Evolutionary conservation across 2,113 vertebrate genomes (phyloP), one percentile per base, ranked within the genome.

Genomic region (Aix galericulata): DNA sequence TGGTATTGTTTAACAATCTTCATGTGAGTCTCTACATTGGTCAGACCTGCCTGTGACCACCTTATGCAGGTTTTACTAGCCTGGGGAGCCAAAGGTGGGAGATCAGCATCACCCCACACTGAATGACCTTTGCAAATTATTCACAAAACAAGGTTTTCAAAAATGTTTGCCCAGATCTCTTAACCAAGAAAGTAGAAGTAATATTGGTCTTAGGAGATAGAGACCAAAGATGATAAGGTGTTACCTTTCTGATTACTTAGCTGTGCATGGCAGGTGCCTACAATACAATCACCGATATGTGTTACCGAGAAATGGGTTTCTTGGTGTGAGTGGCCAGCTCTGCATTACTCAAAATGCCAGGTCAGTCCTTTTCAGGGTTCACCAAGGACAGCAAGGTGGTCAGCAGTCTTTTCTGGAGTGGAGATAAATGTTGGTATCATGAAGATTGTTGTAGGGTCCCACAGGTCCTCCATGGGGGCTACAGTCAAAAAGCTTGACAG

Each of bases 21-120:
- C 80, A 76, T 81, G 44, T 64, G 56, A 64, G 69, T 18, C 22
- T 86, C 72, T 86, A 82, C 15, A 32, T 87, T 71, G 87, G 88
- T 77, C 63, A 89, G 75, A 75, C 48, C 66, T 89, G 52, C 48
- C 55, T 72, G 36, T 94, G 84, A 42, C 71, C 53, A 42, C 14
- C 29, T 56, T 59, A 50, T 0, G 1, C 31, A 76, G 36, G 42
- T 88, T 85, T 94, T 85, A 85, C 21, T 62, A 66, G 32, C 0
- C 1, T n/a, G 55, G 25, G 31, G 53, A 93, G 18, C 15, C 1
- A 11, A 50, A 77, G 26, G 5, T 22, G 50, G 32, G 44, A 75
- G 29, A 44, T 84, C 42, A 83, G 64, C 25, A 69, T 68, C 34
- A 14, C 44, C 34, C 60, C 21, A 67, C 42, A 23, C 25, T 8